A percentile compares a stretch with the other conserved stretches of the same genome.
Conservation (phyloP, 2,888 invertebrate genomes). For the Theretra japonica region DNA sequence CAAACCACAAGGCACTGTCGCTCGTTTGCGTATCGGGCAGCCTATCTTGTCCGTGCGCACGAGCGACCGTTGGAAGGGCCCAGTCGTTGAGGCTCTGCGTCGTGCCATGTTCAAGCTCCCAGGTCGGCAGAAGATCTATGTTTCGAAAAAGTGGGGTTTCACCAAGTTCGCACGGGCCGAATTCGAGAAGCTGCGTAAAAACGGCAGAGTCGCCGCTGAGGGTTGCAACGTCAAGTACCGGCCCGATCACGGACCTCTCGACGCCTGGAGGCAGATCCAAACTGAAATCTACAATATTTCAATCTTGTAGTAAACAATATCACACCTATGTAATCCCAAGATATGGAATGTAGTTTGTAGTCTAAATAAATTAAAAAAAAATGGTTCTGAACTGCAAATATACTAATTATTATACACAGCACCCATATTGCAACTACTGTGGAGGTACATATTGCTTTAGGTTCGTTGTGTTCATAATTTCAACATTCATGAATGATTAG, state of each 20-base stretch:
- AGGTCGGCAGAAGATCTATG: conserved; percentile 99
- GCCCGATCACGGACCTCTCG: conserved; percentile 97
- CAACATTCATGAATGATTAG: too few species aligned
- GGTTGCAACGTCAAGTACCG: conserved; percentile 98
- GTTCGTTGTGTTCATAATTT: too few species aligned
- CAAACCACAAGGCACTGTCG: conserved; percentile 99
- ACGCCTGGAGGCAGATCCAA: conserved; percentile 95
- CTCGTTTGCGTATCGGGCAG: conserved; percentile 99
- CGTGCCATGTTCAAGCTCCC: conserved; percentile 99
- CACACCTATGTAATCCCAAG: too few species aligned
- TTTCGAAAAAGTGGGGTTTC: conserved; percentile 99
- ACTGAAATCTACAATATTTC: conserved; percentile 69
- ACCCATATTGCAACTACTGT: too few species aligned
- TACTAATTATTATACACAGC: too few species aligned
- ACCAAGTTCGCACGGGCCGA: conserved; percentile 97
- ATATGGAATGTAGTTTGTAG: too few species aligned
- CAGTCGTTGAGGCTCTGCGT: conserved; percentile 98
- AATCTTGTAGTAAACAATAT: conserved; percentile 39
- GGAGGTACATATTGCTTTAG: too few species aligned
- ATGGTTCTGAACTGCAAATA: too few species aligned
- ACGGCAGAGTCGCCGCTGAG: conserved; percentile 94
- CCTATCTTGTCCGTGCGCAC: conserved; percentile 99
- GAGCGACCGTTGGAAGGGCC: conserved; percentile 97
- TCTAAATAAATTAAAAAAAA: too few species aligned
- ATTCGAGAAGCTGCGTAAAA: conserved; percentile 93